Evolutionary conservation across 1,140 invertebrate species (phyloP).

Genomic region (Galleria mellonella): DNA sequence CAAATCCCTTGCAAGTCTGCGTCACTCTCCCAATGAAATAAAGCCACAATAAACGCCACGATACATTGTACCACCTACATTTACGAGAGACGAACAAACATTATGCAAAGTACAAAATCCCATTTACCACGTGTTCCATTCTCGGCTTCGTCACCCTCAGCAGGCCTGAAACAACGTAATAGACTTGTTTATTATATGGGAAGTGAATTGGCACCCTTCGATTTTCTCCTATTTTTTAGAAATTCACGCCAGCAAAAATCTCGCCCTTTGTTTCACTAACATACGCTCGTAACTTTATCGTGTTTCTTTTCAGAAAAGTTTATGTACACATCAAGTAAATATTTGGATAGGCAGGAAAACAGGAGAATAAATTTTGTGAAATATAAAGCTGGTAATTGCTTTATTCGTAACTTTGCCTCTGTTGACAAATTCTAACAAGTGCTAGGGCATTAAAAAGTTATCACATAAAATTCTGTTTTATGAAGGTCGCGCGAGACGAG

Average conservation of each 20-base stretch:
- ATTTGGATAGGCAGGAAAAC: no score
- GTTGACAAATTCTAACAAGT: neutral
- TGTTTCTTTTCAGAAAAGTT: no score
- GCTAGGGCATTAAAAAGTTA: slow-evolving; percentile 7
- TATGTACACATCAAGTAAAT: no score
- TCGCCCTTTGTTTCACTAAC: no score
- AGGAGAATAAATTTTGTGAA: no score
- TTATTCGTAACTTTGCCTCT: no score
- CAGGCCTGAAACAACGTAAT: slow-evolving; percentile 19
- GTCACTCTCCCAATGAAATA: slow-evolving; percentile 8
- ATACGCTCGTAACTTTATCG: no score
- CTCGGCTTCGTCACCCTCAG: slow-evolving; percentile 5
- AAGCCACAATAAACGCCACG: slow-evolving; percentile 19
- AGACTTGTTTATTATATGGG: slow-evolving; percentile 24
- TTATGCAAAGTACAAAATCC: slow-evolving; percentile 39
- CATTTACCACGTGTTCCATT: slow-evolving; percentile 27
- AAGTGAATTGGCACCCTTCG: slow-evolving; percentile 17
- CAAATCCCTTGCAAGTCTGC: no score
- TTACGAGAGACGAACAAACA: slow-evolving; percentile 17
- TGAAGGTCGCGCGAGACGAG: neutral
- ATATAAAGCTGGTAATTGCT: no score
- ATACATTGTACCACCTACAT: slow-evolving; percentile 9
- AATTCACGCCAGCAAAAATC: neutral
- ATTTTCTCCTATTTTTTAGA: slow-evolving; percentile 9
- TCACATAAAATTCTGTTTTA: slow-evolving; percentile 3